These are phyloP conservation scores for Ariolimax columbianus DNA, from an alignment of 2,888 invertebrate species.

Conservation along the genomic window DNA sequence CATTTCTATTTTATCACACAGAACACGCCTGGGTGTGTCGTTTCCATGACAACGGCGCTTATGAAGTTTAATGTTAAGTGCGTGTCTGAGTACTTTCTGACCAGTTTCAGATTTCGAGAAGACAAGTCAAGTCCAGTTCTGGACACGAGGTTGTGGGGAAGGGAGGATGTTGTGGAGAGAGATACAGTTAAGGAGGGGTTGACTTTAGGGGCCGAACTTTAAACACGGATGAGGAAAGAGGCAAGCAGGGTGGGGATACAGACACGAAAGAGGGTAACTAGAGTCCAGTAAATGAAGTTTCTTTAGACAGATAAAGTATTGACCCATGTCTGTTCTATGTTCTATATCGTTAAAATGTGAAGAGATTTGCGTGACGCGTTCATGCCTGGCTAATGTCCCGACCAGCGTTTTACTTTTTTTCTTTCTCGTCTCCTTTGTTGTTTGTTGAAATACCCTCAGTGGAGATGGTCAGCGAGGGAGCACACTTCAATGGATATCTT, in stretches of 20 bases:
- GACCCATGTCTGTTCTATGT: slow-evolving; percentile 4
- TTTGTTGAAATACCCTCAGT: background rate
- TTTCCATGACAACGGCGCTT: slow-evolving; percentile 58
- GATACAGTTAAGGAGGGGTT: too few species aligned
- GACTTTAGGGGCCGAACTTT: background rate
- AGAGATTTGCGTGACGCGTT: slow-evolving; percentile 4
- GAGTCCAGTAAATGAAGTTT: slow-evolving; percentile 24
- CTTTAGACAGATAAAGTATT: slow-evolving; percentile 16
- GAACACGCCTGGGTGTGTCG: slow-evolving; percentile 59
- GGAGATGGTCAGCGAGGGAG: background rate
- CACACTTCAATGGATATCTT: too few species aligned
- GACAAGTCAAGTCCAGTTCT: background rate
- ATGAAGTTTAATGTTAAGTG: slow-evolving; percentile 58
- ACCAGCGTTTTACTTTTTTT: background rate
- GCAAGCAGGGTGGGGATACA: background rate
- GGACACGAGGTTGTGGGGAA: background rate
- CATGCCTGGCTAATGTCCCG: slow-evolving; percentile 26
- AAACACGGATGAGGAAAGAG: background rate
- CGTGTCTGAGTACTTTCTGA: slow-evolving; percentile 38
- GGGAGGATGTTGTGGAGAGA: too few species aligned
- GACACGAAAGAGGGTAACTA: background rate
- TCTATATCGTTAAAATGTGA: slow-evolving; percentile 38
- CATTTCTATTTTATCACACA: slow-evolving; percentile 60
- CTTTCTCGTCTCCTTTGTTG: background rate
- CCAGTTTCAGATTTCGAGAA: slow-evolving; percentile 16